A percentile compares a stretch with the other conserved stretches of the same genome.
phyloP scores from a whole-genome alignment of 2,797 vertebrate genomes.

The Muraenolepis orangiensis region DNA sequence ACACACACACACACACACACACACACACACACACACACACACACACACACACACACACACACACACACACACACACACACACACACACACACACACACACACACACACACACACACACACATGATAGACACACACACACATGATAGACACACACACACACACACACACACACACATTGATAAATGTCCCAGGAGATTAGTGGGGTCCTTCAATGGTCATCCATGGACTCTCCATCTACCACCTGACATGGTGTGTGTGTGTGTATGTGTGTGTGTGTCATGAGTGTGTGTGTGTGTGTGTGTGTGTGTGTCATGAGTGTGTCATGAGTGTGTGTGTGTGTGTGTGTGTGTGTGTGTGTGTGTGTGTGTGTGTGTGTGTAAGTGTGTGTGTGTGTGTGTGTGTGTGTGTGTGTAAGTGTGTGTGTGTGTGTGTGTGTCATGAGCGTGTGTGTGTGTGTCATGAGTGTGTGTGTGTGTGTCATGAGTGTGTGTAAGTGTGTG shows the following conservation, averaged over 20 bases:
- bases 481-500: too few relatives aligned
- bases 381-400: conserved; percentile 4
- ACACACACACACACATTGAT: not conserved
- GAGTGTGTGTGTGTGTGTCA: conserved; percentile 3
- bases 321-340: conserved; percentile 8
- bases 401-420: conserved; percentile 8
- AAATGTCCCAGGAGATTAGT: conserved; percentile 20
- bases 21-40: conserved; percentile 42
- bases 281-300: conserved; percentile 7
- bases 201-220: conserved; percentile 32
- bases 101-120: conserved; percentile 7
- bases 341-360: conserved; percentile 12
- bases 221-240: conserved; percentile 51
- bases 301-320: conserved; percentile 1
- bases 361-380: not conserved
- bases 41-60: conserved; percentile 31
- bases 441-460: conserved; percentile 1
- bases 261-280: not conserved
- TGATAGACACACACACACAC: not conserved
- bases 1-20: conserved; percentile 27
- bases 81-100: conserved; percentile 21
- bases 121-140: not conserved
- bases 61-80: conserved; percentile 26
- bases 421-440: conserved; percentile 6
- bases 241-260: conserved; percentile 50